Base-by-base conservation (phyloP, 2,888 invertebrate genomes). In the Acleris cristana region DNA sequence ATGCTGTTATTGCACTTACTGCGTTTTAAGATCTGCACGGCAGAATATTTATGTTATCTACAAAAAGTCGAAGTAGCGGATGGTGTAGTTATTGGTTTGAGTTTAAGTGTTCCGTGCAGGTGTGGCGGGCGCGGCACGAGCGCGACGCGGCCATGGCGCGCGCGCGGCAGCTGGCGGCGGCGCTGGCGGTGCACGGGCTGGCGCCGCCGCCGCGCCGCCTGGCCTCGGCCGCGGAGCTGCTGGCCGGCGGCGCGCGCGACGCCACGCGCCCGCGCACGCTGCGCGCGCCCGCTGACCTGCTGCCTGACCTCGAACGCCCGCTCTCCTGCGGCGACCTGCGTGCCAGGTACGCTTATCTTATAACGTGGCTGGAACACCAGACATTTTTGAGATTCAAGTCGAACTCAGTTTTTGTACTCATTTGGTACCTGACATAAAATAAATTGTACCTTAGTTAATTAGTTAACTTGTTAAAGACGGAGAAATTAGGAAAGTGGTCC, bases 61-160 rank as follows among this genome's bases (percentile, higher is more conserved):
- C 26, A 26, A 26, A 26, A 3, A 5, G 3, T 26, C 1, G 4
- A 5, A 26, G 26, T 26, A 26, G 26, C 26, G 26, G 7, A 8
- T 30, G 34, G 10, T 34, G 34, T 10, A 34, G 2, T 10, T 10
- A 34, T 34, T 34, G 34, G 2, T 2, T 34, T 34, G 10, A 34
- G 34, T 30, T 30, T 8, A 8, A 1, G 30, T 34, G 10, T 2
- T 34, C 10, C 10, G 34, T 34, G 34, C 34, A 91, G 89, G 93
- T 98, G 72, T 98, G 98, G 98, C 97, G 98, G 82, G 97, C 97
- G 56, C 96, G 97, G 77, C 96, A 98, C 84, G 98, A 98, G 84
- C 94, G 98, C 76, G 98, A 98, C 85, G 95, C 98, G 88, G 97
- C 98, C 1, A 94, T 96, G 76, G 93, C 97, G 78, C 95, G 97